These are phyloP conservation scores for Periophthalmodon schlosseri DNA, from an alignment of 2,113 vertebrate species.

Conservation along the genomic window DNA sequence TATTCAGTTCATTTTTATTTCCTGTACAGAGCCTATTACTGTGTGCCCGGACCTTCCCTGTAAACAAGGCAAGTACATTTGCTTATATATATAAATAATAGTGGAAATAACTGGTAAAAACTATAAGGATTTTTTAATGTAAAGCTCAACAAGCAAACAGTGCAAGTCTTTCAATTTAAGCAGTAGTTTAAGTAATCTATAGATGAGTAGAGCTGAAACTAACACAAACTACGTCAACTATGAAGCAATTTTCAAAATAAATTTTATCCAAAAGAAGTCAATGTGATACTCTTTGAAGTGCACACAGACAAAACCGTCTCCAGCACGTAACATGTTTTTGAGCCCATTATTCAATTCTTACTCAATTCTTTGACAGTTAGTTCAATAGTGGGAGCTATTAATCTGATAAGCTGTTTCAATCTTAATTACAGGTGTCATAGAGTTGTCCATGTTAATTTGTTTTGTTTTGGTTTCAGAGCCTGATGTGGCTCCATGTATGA, in stretches of 20 bases:
- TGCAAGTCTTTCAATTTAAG: not conserved
- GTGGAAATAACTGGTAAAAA: not conserved
- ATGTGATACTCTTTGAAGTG: no score
- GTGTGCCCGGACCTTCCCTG: constrained; percentile 95
- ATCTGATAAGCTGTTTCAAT: not conserved
- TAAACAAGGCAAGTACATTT: constrained; percentile 82
- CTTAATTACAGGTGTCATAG: not conserved
- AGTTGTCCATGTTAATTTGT: not conserved
- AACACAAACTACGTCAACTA: no score
- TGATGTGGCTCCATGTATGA: constrained; percentile 82
- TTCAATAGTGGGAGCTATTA: not conserved
- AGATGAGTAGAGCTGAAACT: no score
- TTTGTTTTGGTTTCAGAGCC: constrained; percentile 73
- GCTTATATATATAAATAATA: not conserved
- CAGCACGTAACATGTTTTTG: no score
- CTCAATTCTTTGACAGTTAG: not conserved
- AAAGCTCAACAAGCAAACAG: no score
- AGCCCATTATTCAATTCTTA: no score
- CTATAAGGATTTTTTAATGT: not conserved
- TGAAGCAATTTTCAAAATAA: no score
- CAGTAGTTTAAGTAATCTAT: no score
- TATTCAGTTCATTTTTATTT: constrained; percentile 7
- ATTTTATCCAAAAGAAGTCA: no score
- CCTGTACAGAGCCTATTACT: constrained; percentile 84
- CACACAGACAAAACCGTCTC: no score